Percentiles rank a stretch among this genome's conserved stretches.
These are phyloP conservation scores for Hoplodrina blanda DNA, from an alignment of 2,888 invertebrate genomes.

Conservation along the genomic window DNA sequence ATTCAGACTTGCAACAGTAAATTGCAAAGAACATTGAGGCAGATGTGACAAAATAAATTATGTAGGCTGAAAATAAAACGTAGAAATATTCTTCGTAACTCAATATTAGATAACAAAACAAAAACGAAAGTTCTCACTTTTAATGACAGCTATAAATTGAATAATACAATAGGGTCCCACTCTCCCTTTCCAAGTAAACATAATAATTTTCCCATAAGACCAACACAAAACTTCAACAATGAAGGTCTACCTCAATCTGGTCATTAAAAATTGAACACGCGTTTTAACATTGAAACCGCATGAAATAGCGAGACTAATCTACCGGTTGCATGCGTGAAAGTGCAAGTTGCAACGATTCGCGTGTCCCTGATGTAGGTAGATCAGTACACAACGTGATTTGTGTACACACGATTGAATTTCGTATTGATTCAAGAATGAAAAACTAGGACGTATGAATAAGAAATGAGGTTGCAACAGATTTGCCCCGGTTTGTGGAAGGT, in stretches of 20 bases:
- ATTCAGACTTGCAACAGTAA: slow-evolving; percentile 12
- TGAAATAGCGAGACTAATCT: slow-evolving; percentile 56
- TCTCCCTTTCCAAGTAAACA: slow-evolving; percentile 43
- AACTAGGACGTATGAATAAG: slow-evolving; percentile 46
- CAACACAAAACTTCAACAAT: slow-evolving; percentile 44
- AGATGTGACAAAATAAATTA: slow-evolving; percentile 5
- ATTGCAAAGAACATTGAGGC: slow-evolving; percentile 8
- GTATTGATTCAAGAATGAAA: slow-evolving; percentile 49
- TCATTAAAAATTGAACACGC: slow-evolving; percentile 57
- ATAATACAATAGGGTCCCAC: slow-evolving; percentile 49
- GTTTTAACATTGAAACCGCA: slow-evolving; percentile 52
- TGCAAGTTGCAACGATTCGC: slow-evolving; percentile 60
- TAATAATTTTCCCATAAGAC: slow-evolving; percentile 37
- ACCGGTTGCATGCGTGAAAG: slow-evolving; percentile 62
- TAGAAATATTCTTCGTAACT: neutral
- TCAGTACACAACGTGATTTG: slow-evolving; percentile 38
- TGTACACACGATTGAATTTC: slow-evolving; percentile 35
- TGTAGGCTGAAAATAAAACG: neutral
- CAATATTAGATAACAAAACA: slow-evolving; percentile 33
- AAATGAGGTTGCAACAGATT: slow-evolving; percentile 47
- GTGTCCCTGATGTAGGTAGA: slow-evolving; percentile 45
- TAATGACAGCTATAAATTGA: slow-evolving; percentile 23
- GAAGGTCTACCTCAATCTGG: slow-evolving; percentile 34
- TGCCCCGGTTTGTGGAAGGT: slow-evolving; percentile 43
- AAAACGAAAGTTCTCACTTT: slow-evolving; percentile 48